phyloP scores from a whole-genome alignment of 1,140 invertebrate genomes.

The Rhopalosiphum padi region DNA sequence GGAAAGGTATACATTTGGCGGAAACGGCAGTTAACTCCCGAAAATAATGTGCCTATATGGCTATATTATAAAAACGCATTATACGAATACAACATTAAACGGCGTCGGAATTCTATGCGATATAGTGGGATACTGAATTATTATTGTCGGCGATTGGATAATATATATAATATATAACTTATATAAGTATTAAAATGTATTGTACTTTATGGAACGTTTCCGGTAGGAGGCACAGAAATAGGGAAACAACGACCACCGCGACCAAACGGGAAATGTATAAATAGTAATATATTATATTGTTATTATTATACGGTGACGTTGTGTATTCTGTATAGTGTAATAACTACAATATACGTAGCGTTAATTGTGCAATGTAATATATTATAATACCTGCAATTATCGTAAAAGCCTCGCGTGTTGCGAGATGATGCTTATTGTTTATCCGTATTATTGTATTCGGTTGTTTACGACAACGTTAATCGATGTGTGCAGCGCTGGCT shows the following conservation, averaged over 20 bases:
- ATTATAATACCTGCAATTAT: background rate
- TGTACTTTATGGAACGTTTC: conserved; percentile 1
- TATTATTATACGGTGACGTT: background rate
- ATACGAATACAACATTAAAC: no score
- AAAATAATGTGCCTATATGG: no score
- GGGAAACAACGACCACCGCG: no score
- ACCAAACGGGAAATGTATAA: background rate
- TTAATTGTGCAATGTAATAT: background rate
- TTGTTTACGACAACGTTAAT: background rate
- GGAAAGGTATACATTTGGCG: no score
- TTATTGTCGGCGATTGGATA: no score
- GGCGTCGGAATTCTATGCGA: no score
- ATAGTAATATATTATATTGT: background rate
- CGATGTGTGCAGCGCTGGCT: background rate
- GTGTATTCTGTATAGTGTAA: background rate
- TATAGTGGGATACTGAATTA: no score
- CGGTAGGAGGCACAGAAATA: background rate
- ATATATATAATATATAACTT: no score
- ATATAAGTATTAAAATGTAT: background rate
- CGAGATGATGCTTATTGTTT: background rate
- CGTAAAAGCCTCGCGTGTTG: background rate
- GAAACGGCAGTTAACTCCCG: no score
- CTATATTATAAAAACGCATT: no score
- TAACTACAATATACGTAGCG: background rate
- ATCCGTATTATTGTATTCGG: background rate